Evolutionary conservation across 2,888 invertebrate species (phyloP).

Genomic region (Microctonus hyperodae): DNA sequence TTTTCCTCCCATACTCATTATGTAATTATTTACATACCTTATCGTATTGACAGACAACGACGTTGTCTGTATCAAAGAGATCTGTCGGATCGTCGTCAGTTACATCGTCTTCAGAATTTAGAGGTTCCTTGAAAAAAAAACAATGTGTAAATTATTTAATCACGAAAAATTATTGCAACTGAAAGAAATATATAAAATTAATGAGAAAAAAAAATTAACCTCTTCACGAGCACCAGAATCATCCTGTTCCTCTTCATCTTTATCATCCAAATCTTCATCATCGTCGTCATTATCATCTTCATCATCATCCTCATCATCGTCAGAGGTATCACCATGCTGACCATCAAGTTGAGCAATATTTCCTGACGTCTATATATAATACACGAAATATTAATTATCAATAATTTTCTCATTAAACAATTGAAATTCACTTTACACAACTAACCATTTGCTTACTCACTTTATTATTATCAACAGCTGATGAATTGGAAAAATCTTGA

Average conservation of each 20-base stretch:
- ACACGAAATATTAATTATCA: conserved; percentile 9
- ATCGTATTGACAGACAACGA: conserved; percentile 99
- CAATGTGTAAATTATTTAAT: not conserved
- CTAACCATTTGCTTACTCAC: too few species aligned
- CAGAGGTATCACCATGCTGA: conserved; percentile 72
- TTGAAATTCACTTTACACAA: too few species aligned
- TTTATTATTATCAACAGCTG: conserved; percentile 48
- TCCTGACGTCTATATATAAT: conserved; percentile 42
- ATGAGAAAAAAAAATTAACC: conserved; percentile 40
- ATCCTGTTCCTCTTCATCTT: conserved; percentile 63
- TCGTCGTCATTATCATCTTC: conserved; percentile 69
- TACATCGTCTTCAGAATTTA: conserved; percentile 97
- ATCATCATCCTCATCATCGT: conserved; percentile 81
- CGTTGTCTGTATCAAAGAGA: conserved; percentile 98
- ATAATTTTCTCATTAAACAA: not conserved
- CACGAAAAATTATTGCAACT: not conserved
- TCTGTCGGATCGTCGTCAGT: conserved; percentile 95
- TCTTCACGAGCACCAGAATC: conserved; percentile 60
- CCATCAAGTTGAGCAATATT: conserved; percentile 69
- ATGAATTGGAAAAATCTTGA: conserved; percentile 40
- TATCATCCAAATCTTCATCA: conserved; percentile 64
- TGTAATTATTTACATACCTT: conserved; percentile 71
- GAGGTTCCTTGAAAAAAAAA: conserved; percentile 74
- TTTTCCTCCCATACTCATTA: conserved; percentile 14
- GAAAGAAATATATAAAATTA: not conserved